A percentile compares a stretch with the other conserved stretches of the same genome.
phyloP scores from a whole-genome alignment of 1,140 invertebrate species.

The Stegodyphus mimosarum region DNA sequence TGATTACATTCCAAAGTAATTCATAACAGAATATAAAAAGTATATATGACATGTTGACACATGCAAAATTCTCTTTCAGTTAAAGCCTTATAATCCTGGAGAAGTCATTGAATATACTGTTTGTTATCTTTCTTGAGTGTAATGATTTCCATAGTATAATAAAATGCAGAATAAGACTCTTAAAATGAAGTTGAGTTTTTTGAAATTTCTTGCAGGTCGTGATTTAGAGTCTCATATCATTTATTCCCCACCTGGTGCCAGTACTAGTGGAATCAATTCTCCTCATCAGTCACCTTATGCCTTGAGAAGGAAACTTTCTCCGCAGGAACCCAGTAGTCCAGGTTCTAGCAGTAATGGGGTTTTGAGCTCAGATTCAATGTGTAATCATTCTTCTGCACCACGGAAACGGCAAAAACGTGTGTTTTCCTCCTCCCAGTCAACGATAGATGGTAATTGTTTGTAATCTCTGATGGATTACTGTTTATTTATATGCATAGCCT shows the following conservation, averaged over 20 bases:
- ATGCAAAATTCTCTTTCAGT: too few relatives aligned
- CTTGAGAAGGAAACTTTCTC: slow-evolving; percentile 61
- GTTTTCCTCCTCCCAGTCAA: slow-evolving; percentile 55
- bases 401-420: slow-evolving; percentile 58
- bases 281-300: slow-evolving; percentile 63
- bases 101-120: too few relatives aligned
- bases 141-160: too few relatives aligned
- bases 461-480: too few relatives aligned
- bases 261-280: slow-evolving; percentile 39
- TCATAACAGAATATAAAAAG: too few relatives aligned
- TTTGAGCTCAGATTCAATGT: slow-evolving; percentile 11
- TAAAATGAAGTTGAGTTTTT: neutral
- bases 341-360: slow-evolving; percentile 30
- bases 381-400: slow-evolving; percentile 32
- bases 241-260: slow-evolving; percentile 39
- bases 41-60: too few relatives aligned
- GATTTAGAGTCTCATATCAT: slow-evolving; percentile 45
- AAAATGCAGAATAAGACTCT: too few relatives aligned
- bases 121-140: too few relatives aligned
- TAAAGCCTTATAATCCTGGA: too few relatives aligned
- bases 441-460: slow-evolving; percentile 42
- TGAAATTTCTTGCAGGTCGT: slow-evolving; percentile 22
- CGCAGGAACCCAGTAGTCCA: slow-evolving; percentile 44
- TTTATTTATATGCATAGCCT: neutral
- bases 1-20: too few relatives aligned